Base-by-base conservation (phyloP, 2,113 vertebrate genomes). In the Megaleporinus macrocephalus region DNA sequence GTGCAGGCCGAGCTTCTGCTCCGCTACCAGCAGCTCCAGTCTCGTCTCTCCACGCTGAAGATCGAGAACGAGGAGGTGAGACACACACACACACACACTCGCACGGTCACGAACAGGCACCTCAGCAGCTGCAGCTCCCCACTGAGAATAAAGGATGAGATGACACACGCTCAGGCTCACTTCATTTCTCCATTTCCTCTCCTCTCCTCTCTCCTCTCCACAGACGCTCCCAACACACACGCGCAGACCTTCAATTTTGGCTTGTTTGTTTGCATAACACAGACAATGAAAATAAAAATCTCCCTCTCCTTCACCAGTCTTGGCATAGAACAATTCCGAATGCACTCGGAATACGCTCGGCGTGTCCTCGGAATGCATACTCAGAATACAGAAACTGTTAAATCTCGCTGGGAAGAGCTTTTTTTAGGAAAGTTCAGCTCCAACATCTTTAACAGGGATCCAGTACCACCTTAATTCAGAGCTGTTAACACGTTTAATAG, bases 51-150 rank as follows among this genome's bases (percentile, higher is more conserved):
- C 24, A 98, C 97, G 0, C 95, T 99, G 81, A 97, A 97, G 93
- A 98, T 99, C 0, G 98, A 99, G 92, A 99, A 98, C 0, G 98
- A 99, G 80, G 98, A 99, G 97, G 98, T 99, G 86, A 95, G 93
- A 72, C 12, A 59, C 68, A 14, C 53, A 59, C 76, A 74, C 44
- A 14, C 15, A 47, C 59, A 63, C 44, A 36, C 70, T 24, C n/a
- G 29, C 22, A 62, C 15, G 15, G 33, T 22, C 62, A 68, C 18
- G 18, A 80, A 62, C 71, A 71, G 66, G 62, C 51, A 62, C 62
- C 51, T 44, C 24, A 65, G 47, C 97, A 98, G 79, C 95, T 99
- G 12, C 96, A 96, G 91, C 98, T 97, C 13, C 95, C 79, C 88
- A 0, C 95, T 97, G 79, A 97, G 96, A 92, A 98, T 98, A 0